Percentiles rank a stretch among this genome's conserved stretches.
Conservation (phyloP, 2,797 vertebrate genomes). For the Thripadectes ignobilis region DNA sequence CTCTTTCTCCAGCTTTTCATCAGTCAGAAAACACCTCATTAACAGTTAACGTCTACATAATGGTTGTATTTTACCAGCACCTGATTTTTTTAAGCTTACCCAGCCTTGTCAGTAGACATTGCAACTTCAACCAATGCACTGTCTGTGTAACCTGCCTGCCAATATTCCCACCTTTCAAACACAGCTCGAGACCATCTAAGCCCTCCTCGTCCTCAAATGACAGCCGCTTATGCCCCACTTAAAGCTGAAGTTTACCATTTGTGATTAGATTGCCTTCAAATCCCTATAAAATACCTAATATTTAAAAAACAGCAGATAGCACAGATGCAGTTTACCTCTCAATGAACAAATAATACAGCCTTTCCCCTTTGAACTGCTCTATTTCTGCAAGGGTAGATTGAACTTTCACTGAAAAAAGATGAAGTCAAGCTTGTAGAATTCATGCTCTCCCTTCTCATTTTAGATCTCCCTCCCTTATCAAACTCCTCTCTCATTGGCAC, state of each 20-base stretch:
- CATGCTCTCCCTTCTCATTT: background rate
- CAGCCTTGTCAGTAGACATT: background rate
- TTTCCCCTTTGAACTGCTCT: background rate
- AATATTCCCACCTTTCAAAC: background rate
- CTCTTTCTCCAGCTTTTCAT: constrained; percentile 48
- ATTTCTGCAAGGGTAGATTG: accelerated
- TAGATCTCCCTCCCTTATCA: background rate
- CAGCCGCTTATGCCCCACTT: background rate
- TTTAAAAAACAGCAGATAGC: background rate
- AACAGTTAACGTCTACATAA: constrained; percentile 41
- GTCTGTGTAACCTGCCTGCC: background rate
- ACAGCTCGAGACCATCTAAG: background rate
- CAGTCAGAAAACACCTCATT: constrained; percentile 61
- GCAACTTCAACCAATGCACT: background rate
- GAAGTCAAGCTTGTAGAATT: background rate
- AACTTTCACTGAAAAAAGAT: background rate
- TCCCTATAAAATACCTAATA: background rate
- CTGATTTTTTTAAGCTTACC: constrained; percentile 36
- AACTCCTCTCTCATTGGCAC: accelerated
- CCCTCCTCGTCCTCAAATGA: background rate
- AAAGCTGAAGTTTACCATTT: background rate
- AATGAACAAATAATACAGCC: background rate
- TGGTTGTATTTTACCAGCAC: constrained; percentile 11
- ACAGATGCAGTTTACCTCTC: background rate
- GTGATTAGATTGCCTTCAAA: background rate